A percentile compares a stretch with the other conserved stretches of the same genome.
Evolutionary conservation across 2,888 invertebrate species (phyloP).

Genomic region (Amphipoea oculea): DNA sequence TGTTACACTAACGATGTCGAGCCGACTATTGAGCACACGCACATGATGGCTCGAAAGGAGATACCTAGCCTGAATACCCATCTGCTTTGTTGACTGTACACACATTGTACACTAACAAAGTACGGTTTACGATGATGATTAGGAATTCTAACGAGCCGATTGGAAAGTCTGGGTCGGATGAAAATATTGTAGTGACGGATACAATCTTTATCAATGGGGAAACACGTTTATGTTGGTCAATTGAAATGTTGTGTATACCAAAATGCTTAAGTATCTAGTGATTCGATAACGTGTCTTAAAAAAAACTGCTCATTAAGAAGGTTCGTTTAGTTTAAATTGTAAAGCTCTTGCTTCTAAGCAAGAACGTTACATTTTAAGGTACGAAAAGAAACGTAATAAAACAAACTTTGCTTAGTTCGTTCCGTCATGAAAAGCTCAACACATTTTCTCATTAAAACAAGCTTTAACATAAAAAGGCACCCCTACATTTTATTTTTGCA

Average conservation of each 20-base stretch:
- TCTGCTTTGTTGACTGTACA: conserved; percentile 38
- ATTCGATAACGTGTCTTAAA: background rate
- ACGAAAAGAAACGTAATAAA: background rate
- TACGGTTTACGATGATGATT: conserved; percentile 70
- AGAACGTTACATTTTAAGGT: background rate
- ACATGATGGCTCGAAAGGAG: background rate
- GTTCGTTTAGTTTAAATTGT: background rate
- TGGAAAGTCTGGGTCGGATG: conserved; percentile 44
- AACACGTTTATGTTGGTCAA: conserved; percentile 49
- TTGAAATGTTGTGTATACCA: conserved; percentile 32
- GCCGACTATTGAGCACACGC: background rate
- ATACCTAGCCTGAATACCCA: background rate
- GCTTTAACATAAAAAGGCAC: conserved; percentile 3
- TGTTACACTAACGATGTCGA: no score
- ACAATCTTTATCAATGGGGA: conserved; percentile 48
- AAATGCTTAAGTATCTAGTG: conserved; percentile 6
- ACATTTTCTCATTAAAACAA: conserved; percentile 18
- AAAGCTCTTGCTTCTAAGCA: no score
- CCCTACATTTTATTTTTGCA: conserved; percentile 5
- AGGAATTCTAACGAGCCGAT: conserved; percentile 62
- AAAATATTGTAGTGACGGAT: conserved; percentile 56
- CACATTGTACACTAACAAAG: conserved; percentile 62
- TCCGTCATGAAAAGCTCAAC: background rate
- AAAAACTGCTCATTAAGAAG: background rate
- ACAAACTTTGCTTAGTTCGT: conserved; percentile 8